These are phyloP conservation scores for Decapterus maruadsi DNA, from an alignment of 2,797 vertebrate genomes.

Conservation along the genomic window DNA sequence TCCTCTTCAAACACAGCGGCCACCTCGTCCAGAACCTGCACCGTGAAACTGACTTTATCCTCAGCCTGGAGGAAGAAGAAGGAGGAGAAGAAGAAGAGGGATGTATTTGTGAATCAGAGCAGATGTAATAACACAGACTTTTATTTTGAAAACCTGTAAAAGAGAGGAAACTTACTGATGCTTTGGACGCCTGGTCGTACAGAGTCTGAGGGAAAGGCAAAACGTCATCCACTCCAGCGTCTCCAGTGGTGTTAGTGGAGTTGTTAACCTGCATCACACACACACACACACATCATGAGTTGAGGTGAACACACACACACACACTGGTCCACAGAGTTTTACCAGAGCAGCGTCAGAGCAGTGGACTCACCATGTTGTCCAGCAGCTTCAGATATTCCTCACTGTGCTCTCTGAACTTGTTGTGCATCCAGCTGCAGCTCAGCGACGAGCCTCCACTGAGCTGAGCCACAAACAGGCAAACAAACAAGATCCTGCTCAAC, in stretches of 20 bases:
- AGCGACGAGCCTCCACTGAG: slow-evolving; percentile 22
- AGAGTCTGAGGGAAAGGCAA: slow-evolving; percentile 63
- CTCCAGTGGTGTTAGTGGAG: slow-evolving; percentile 50
- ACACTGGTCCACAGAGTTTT: accelerated
- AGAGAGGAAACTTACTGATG: slow-evolving; percentile 60
- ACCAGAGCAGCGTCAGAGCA: neutral
- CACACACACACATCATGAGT: neutral
- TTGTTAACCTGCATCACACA: slow-evolving; percentile 50
- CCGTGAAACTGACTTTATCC: slow-evolving; percentile 61
- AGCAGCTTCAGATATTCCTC: slow-evolving; percentile 48
- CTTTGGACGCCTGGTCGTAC: slow-evolving; percentile 59
- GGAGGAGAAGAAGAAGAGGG: neutral
- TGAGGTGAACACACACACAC: neutral
- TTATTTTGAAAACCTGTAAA: neutral
- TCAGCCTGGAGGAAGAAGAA: slow-evolving; percentile 50
- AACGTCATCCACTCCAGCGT: neutral
- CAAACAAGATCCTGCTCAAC: slow-evolving; percentile 25
- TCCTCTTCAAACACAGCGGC: slow-evolving; percentile 59
- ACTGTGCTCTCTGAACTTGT: slow-evolving; percentile 66
- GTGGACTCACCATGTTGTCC: slow-evolving; percentile 59
- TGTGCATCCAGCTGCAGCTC: slow-evolving; percentile 73
- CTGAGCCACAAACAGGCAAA: slow-evolving; percentile 42
- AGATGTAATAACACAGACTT: neutral
- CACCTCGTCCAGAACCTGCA: slow-evolving; percentile 70
- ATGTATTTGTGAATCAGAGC: neutral